These are phyloP conservation scores for Dipodomys merriami DNA, from an alignment of 2,113 vertebrate species.

Conservation along the genomic window DNA sequence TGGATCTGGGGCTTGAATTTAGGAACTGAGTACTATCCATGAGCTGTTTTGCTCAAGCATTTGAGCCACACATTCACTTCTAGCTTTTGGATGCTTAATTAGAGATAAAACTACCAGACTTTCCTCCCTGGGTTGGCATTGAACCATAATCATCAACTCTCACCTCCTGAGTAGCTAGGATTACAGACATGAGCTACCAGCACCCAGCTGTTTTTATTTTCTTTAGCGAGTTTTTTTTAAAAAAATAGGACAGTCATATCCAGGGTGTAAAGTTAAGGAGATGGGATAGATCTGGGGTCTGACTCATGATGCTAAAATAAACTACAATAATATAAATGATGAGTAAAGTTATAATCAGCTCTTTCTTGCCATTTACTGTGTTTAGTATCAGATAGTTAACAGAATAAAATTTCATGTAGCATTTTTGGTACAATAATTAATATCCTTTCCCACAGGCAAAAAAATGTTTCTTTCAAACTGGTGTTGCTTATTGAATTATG, in stretches of 20 bases:
- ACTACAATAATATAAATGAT: not conserved
- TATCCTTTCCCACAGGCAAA: not conserved
- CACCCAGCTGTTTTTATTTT: too few relatives aligned
- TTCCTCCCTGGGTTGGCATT: too few relatives aligned
- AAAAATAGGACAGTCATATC: not conserved
- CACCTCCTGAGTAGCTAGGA: too few relatives aligned
- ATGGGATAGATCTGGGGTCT: not conserved
- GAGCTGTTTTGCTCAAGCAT: too few relatives aligned
- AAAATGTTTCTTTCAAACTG: not conserved
- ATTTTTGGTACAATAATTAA: not conserved
- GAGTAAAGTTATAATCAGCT: not conserved
- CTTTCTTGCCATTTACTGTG: not conserved
- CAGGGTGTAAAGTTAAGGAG: not conserved
- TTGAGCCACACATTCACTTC: too few relatives aligned
- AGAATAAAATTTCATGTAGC: not conserved
- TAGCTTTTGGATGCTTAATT: too few relatives aligned
- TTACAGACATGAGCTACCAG: too few relatives aligned
- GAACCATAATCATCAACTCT: too few relatives aligned
- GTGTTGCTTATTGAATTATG: not conserved
- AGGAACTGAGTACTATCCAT: too few relatives aligned
- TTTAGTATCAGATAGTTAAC: not conserved
- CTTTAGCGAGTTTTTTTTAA: too few relatives aligned
- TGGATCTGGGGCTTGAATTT: too few relatives aligned
- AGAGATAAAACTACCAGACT: too few relatives aligned
- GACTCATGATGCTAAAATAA: not conserved